phyloP scores from a whole-genome alignment of 2,113 vertebrate genomes.

The Myrmophylax atrothorax region DNA sequence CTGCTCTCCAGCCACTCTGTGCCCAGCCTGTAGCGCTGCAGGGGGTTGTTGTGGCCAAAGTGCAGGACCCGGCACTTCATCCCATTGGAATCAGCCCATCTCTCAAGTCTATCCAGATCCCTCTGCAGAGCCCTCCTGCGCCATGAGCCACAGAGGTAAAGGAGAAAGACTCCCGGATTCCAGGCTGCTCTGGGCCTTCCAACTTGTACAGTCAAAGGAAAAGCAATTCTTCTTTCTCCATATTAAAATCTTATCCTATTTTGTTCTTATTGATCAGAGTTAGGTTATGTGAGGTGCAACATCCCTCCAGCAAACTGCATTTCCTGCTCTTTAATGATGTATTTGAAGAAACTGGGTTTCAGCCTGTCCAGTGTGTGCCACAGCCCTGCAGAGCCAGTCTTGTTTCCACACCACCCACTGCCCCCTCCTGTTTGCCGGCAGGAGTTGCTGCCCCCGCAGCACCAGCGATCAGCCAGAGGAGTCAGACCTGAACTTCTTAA shows the following conservation, averaged over 20 bases:
- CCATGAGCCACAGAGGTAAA: not conserved
- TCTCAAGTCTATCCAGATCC: too few relatives aligned
- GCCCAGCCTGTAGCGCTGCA: too few relatives aligned
- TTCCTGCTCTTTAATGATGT: not conserved
- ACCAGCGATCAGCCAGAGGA: not conserved
- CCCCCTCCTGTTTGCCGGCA: not conserved
- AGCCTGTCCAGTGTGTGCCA: rapidly evolving
- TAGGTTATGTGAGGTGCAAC: not conserved
- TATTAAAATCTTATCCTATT: not conserved
- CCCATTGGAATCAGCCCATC: too few relatives aligned
- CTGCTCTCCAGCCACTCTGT: too few relatives aligned
- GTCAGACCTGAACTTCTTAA: not conserved
- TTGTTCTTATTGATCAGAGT: not conserved
- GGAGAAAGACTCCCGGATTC: not conserved
- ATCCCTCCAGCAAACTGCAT: not conserved
- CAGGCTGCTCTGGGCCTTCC: not conserved
- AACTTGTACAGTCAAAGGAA: not conserved
- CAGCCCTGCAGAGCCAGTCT: not conserved
- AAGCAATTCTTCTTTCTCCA: not conserved
- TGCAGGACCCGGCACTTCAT: too few relatives aligned
- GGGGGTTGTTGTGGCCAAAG: too few relatives aligned
- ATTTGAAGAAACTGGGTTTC: not conserved
- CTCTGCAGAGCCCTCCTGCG: too few relatives aligned
- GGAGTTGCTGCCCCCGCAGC: not conserved
- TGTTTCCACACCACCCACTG: not conserved